Percentiles rank a stretch among this genome's conserved stretches.
phyloP scores from a whole-genome alignment of 2,113 vertebrate genomes.

The Triplophysa siluroides region DNA sequence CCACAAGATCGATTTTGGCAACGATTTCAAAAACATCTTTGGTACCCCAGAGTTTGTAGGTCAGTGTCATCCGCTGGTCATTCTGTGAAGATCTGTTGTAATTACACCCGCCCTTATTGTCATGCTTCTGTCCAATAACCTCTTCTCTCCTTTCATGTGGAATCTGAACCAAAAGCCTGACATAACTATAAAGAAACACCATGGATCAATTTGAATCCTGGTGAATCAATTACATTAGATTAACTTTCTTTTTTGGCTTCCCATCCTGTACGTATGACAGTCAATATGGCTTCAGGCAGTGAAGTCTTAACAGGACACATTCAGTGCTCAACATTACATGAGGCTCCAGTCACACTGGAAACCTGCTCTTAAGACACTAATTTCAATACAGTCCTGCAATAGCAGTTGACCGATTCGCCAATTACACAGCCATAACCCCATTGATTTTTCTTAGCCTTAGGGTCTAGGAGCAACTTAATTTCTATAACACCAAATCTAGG shows the following conservation, averaged over 20 bases:
- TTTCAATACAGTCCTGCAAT: background rate
- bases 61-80: conserved; percentile 68
- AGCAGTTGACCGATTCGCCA: conserved; percentile 17
- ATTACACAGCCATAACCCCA: conserved; percentile 6
- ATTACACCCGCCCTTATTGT: conserved; percentile 20
- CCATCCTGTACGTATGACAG: conserved; percentile 47
- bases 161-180: conserved; percentile 20
- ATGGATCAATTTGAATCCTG: conserved; percentile 24
- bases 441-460: conserved; percentile 12
- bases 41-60: conserved; percentile 98
- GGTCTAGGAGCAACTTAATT: background rate
- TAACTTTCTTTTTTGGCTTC: conserved; percentile 47
- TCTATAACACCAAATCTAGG: background rate
- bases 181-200: conserved; percentile 14
- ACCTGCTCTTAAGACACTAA: conserved; percentile 13
- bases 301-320: conserved; percentile 53
- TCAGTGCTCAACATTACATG: background rate
- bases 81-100: background rate
- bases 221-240: background rate
- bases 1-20: conserved; percentile 97
- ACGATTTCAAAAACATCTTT: conserved; percentile 99
- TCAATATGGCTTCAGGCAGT: conserved; percentile 53
- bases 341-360: background rate
- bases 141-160: conserved; percentile 7
- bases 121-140: background rate